Evolutionary conservation across 2,888 invertebrate species (phyloP), one percentile per base, ranked within the genome.

Genomic region (Troglohyphantes excavatus): DNA sequence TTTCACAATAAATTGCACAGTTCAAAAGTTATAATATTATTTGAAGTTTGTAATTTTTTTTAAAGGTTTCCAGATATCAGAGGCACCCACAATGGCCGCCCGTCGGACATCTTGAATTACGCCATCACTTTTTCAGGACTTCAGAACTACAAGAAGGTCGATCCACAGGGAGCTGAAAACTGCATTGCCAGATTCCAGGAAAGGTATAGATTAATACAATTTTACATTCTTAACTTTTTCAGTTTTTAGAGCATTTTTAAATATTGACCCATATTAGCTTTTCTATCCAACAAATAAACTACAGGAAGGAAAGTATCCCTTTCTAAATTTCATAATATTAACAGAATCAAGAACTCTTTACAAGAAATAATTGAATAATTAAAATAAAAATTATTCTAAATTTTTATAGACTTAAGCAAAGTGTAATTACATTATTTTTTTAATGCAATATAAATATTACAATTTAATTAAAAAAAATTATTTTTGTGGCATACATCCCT

Each of bases 111-210:
- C 1, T 43, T 63, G 13, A 59, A 61, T 26, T 72, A 82, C 6
- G 61, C 43, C 2, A 72, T n/a, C 29, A 72, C 72, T 9, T 72
- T 26, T 23, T 82, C 72, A 9, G 61, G 70, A 1, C 43, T 72
- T 11, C 82, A 82, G 26, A 82, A 82, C n/a, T 72, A 23, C n/a
- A 19, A n/a, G 26, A 61, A 61, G n/a, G 39, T 21, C 1, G 63
- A 72, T 17, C n/a, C 9, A 11, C 26, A 39, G 5, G 21, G 21
- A 39, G 82, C 82, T 17, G n/a, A 23, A 9, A 61, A 81, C 17
- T 59, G 67, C 53, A 27, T 68, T 2, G 2, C 11, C 19, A n/a
- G 23, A 23, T 65, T 68, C 29, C 27, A 29, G 21, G 43, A 39
- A 33, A 68, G 81, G 81, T 78, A 33, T 33, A 6, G 33, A 6